Conservation (phyloP, 2,797 vertebrate species). For the Ceryle rudis region DNA sequence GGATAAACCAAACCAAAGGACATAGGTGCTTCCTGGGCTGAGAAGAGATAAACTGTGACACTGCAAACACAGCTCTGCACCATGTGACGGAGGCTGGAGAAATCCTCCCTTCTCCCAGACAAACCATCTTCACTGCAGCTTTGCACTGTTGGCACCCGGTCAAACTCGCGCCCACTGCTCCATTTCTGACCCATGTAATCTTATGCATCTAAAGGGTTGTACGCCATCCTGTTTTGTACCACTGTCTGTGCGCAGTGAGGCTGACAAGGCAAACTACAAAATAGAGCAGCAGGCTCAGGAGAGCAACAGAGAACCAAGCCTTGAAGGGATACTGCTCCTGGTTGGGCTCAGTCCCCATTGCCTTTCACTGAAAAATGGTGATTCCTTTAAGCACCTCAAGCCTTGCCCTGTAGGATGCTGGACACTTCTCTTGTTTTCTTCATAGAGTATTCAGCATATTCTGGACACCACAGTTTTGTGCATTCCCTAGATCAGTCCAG, state of each 20-base stretch:
- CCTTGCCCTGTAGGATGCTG: neutral
- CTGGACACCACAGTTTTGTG: neutral
- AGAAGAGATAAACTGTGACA: neutral
- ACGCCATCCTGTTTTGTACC: neutral
- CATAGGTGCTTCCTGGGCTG: neutral
- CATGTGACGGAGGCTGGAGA: rapidly evolving
- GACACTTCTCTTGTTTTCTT: neutral
- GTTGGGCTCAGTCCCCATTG: neutral
- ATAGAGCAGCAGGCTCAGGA: neutral
- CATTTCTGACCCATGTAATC: neutral
- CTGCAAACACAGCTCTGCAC: neutral
- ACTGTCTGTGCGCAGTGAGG: neutral
- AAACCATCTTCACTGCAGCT: neutral
- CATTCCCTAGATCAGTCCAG: neutral
- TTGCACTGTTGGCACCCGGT: neutral
- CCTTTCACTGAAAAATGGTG: neutral
- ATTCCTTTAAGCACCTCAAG: neutral
- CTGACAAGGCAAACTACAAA: neutral
- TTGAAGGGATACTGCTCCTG: neutral
- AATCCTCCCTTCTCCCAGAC: neutral
- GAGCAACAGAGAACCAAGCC: neutral
- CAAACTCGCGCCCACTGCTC: neutral
- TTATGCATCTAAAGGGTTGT: neutral
- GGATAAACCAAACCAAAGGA: neutral
- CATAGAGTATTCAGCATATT: neutral